Evolutionary conservation across 1,140 invertebrate genomes (phyloP), one percentile per base, ranked within the genome.

Genomic region (Drosophila equinoxialis): DNA sequence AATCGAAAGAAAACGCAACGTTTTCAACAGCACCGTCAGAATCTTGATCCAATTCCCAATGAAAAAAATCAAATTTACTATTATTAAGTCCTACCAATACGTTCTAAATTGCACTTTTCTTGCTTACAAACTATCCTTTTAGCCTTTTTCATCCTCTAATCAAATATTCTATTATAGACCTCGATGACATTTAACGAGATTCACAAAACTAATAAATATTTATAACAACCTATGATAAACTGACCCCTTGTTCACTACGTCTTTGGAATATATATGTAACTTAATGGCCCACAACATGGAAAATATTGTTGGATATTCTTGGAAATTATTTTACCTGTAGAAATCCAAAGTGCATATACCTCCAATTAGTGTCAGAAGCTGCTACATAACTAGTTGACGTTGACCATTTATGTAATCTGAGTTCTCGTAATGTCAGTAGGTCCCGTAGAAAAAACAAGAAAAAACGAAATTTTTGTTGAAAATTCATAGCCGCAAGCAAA

Each of bases 401-500:
- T 59, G 57, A 37, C 57, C 57, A 59, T 59, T 59, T 59, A 59
- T 59, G 57, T 59, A 59, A 59, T 59, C 57, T 37, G 57, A 59
- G 57, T 6, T 37, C 17, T 17, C 57, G 17, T 59, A 7, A 20
- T 59, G 14, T 13, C 37, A 59, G 8, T 37, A 59, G 35, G 17
- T 59, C 17, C 17, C 8, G 20, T 23, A 23, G 20, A 10, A 51
- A 51, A 51, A 51, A 23, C 17, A 51, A 51, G 17, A 11, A 51
- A 51, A 51, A 23, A 51, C 45, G 8, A 23, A 59, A 39, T 59
- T 14, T 35, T 37, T 59, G 57, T 59, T 59, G 65, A 37, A 42
- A 45, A 42, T 75, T 67, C 48, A 39, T 57, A 58, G 59, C 23
- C 55, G 8, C 73, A 62, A 41, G 51, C 41, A n/a, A 37, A 39